Percentiles rank a stretch among this genome's conserved stretches.
phyloP scores from a whole-genome alignment of 2,113 vertebrate genomes.

The Stictonetta naevosa region DNA sequence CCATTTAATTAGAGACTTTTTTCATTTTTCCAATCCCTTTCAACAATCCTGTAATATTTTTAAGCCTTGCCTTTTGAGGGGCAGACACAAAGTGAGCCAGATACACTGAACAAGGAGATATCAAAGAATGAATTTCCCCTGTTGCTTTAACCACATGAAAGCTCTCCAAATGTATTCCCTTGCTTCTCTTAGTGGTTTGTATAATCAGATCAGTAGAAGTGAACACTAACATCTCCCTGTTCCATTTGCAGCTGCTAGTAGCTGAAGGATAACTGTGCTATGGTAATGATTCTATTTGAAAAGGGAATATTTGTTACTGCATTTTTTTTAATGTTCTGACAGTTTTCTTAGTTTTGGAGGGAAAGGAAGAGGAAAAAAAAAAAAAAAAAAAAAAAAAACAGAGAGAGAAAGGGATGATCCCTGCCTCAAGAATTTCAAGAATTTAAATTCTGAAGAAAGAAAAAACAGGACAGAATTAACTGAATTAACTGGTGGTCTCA shows the following conservation, averaged over 20 bases:
- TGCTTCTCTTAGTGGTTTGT: conserved; percentile 71
- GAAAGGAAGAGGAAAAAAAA: not conserved
- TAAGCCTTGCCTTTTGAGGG: conserved; percentile 43
- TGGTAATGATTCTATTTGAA: conserved; percentile 67
- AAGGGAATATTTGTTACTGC: conserved; percentile 58
- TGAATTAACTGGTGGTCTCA: not conserved
- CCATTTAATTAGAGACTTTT: conserved; percentile 47
- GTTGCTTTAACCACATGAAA: conserved; percentile 74
- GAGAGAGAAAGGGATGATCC: not conserved
- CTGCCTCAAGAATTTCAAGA: conserved; percentile 5
- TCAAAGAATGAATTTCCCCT: conserved; percentile 71
- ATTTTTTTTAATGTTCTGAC: conserved; percentile 19
- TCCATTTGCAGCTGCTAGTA: conserved; percentile 64
- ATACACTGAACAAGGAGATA: conserved; percentile 68
- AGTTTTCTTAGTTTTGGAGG: conserved; percentile 13
- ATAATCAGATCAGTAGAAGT: conserved; percentile 76
- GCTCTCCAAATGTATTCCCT: conserved; percentile 69
- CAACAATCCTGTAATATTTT: conserved; percentile 23
- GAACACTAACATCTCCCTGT: conserved; percentile 64
- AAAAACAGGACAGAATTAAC: not conserved
- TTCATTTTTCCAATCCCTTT: conserved; percentile 31
- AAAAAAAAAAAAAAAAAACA: not conserved
- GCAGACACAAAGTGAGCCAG: conserved; percentile 50
- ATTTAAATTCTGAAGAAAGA: conserved; percentile 6
- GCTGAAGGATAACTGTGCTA: conserved; percentile 50